Percentiles rank a stretch among this genome's conserved stretches.
Conservation (phyloP, 2,113 vertebrate genomes). For the Odobenus rosmarus region DNA sequence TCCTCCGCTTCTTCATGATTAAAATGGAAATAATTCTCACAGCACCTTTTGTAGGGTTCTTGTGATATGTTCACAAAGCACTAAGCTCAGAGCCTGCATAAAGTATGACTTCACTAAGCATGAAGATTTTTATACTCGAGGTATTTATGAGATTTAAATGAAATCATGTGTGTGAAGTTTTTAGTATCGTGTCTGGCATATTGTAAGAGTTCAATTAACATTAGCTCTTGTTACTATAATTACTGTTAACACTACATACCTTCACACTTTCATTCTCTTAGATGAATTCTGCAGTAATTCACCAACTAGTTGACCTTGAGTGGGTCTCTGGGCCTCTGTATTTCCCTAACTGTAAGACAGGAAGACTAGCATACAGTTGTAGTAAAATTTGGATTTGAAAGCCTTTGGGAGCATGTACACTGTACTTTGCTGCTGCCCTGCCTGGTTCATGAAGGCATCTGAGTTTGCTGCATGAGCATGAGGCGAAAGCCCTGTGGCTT, state of each 20-base stretch:
- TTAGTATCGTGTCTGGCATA: neutral
- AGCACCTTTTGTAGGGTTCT: neutral
- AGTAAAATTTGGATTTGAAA: neutral
- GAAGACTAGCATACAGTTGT: neutral
- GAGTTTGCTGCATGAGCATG: neutral
- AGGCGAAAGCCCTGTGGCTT: neutral
- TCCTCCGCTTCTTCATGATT: conserved; percentile 43
- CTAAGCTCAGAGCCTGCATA: neutral
- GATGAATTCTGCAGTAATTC: neutral
- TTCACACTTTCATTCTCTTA: neutral
- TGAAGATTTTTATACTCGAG: neutral
- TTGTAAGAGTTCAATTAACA: neutral
- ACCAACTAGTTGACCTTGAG: neutral
- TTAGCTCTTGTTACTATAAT: neutral
- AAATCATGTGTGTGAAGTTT: neutral
- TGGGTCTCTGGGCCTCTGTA: neutral
- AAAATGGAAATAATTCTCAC: conserved; percentile 21
- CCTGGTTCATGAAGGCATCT: neutral
- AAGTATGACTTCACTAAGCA: neutral
- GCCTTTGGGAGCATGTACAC: neutral
- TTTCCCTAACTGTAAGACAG: neutral
- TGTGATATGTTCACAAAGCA: neutral
- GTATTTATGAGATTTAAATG: neutral
- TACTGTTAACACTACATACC: neutral
- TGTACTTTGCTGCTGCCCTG: neutral